phyloP scores from a whole-genome alignment of 2,888 invertebrate species.

The Lymantria monacha region DNA sequence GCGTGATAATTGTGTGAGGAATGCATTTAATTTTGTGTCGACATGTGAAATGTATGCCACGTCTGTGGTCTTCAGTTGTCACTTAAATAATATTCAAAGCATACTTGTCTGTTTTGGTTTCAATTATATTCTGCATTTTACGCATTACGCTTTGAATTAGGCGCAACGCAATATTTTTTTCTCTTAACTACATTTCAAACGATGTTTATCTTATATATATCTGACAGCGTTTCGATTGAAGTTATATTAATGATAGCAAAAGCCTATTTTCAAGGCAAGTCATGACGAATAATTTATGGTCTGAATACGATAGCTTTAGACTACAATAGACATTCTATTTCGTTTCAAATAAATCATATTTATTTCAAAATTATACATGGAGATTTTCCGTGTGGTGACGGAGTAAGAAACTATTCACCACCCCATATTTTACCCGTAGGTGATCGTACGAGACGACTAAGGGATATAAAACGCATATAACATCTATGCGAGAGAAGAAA shows the following conservation, averaged over 20 bases:
- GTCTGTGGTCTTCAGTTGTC: conserved; percentile 35
- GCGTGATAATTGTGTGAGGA: conserved; percentile 56
- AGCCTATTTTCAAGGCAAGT: conserved; percentile 20
- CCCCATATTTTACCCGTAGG: too few relatives aligned
- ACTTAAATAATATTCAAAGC: conserved; percentile 29
- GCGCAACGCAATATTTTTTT: conserved; percentile 15
- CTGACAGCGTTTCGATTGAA: conserved; percentile 25
- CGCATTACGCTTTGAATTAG: conserved; percentile 21
- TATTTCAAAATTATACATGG: too few relatives aligned
- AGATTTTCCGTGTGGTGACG: too few relatives aligned
- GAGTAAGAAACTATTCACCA: too few relatives aligned
- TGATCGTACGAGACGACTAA: too few relatives aligned
- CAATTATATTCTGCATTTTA: conserved; percentile 13
- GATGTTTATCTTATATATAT: conserved; percentile 20
- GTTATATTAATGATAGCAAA: conserved; percentile 23
- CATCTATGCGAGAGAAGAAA: too few relatives aligned
- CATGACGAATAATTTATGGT: neutral
- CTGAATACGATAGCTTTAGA: neutral
- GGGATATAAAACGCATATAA: too few relatives aligned
- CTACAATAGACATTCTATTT: too few relatives aligned
- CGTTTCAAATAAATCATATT: too few relatives aligned
- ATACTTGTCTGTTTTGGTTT: conserved; percentile 7
- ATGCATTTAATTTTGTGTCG: conserved; percentile 49
- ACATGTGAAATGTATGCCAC: conserved; percentile 42
- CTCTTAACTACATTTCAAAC: conserved; percentile 22